Conservation (phyloP, 1,140 invertebrate genomes). For the Sminthurinus signatus region DNA sequence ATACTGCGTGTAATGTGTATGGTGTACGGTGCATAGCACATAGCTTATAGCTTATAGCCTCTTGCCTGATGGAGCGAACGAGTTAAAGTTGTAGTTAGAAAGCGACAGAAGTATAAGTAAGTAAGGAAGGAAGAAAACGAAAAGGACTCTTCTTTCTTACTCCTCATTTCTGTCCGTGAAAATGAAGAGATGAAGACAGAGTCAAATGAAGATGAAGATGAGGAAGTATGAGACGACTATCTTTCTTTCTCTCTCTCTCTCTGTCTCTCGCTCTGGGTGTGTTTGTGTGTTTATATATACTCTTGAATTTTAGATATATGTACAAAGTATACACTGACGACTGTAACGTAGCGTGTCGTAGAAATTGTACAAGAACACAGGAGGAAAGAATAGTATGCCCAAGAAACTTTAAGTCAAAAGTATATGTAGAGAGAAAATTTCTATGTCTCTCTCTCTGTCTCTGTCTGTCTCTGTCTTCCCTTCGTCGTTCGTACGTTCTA, state of each 20-base stretch:
- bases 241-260: not conserved
- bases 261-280: too few species aligned
- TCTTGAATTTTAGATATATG: too few species aligned
- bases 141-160: slow-evolving; percentile 10
- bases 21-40: not conserved
- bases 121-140: too few species aligned
- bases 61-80: not conserved
- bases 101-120: too few species aligned
- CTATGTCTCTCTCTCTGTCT: slow-evolving; percentile 2
- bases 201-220: not conserved
- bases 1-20: not conserved
- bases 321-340: too few species aligned
- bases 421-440: not conserved
- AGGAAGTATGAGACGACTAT: slow-evolving; percentile 10
- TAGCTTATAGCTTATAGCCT: not conserved
- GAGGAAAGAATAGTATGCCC: too few species aligned
- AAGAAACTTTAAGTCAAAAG: too few species aligned
- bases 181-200: not conserved
- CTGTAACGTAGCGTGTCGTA: not conserved
- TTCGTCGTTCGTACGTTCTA: slow-evolving; percentile 12
- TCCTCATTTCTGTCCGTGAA: not conserved
- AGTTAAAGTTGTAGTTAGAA: too few species aligned
- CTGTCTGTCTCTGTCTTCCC: too few species aligned
- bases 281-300: too few species aligned
- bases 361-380: not conserved